These are phyloP conservation scores for Trachelus troglodyta DNA, from an alignment of 2,888 invertebrate genomes.

Conservation along the genomic window DNA sequence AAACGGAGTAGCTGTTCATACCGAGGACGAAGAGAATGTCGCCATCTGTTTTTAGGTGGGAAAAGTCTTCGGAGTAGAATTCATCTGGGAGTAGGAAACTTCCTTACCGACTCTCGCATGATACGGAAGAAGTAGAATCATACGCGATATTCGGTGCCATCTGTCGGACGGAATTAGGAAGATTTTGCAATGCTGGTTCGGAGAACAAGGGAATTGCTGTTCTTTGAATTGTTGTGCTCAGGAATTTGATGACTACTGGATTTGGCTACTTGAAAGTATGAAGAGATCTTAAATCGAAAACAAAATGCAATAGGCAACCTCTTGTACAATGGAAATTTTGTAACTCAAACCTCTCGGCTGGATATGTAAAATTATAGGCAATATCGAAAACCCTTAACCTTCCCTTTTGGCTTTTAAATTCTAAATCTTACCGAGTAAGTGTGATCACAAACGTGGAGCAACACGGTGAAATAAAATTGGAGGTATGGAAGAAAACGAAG, in stretches of 20 bases:
- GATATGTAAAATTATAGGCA: conserved; percentile 14
- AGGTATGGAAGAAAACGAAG: conserved; percentile 48
- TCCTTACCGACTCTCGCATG: not conserved
- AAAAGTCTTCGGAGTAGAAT: not conserved
- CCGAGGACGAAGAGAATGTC: not conserved
- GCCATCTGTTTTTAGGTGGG: not conserved
- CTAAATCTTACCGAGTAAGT: not conserved
- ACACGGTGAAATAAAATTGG: not conserved
- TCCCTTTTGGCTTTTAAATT: conserved; percentile 19
- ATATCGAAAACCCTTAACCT: not conserved
- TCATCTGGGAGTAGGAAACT: not conserved
- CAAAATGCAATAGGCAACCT: not conserved
- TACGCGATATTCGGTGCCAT: not conserved
- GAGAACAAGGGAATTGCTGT: not conserved
- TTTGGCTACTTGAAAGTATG: not conserved
- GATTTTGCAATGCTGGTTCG: not conserved
- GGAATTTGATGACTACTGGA: not conserved
- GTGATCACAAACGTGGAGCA: not conserved
- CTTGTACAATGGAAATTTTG: not conserved
- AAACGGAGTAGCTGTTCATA: conserved; percentile 32
- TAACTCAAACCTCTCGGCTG: conserved; percentile 13
- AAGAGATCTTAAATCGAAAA: not conserved
- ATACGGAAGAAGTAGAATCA: not conserved
- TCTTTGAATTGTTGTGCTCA: not conserved
- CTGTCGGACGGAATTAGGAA: too few species aligned